Evolutionary conservation across 2,113 vertebrate genomes (phyloP).

Genomic region (Ammodytes dubius): DNA sequence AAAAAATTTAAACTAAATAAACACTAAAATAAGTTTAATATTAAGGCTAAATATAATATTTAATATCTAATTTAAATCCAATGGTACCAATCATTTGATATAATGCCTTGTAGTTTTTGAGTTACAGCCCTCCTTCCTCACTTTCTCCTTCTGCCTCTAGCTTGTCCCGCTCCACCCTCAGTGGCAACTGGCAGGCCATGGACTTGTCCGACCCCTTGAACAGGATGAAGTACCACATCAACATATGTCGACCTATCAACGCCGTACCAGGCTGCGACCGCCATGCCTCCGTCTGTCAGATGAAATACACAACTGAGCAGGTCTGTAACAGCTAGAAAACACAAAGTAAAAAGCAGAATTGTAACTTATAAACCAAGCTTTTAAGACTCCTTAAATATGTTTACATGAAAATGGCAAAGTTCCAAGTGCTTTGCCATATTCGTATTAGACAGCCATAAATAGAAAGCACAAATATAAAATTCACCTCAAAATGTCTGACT

Average conservation of each 20-base stretch:
- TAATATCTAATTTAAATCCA: too few relatives aligned
- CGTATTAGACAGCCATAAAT: too few relatives aligned
- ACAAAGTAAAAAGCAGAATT: background rate
- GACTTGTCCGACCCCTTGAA: slow-evolving; percentile 73
- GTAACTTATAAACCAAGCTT: background rate
- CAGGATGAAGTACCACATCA: slow-evolving; percentile 93
- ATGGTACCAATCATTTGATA: too few relatives aligned
- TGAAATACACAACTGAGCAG: slow-evolving; percentile 77
- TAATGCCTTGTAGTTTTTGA: too few relatives aligned
- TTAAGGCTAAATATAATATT: too few relatives aligned
- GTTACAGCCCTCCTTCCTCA: background rate
- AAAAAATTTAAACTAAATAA: too few relatives aligned
- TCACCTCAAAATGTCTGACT: too few relatives aligned
- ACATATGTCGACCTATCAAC: slow-evolving; percentile 90
- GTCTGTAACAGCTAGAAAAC: slow-evolving; percentile 48
- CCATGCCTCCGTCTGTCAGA: slow-evolving; percentile 90
- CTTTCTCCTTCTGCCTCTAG: slow-evolving; percentile 71
- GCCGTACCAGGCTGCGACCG: slow-evolving; percentile 89
- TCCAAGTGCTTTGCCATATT: too few relatives aligned
- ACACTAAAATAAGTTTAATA: too few relatives aligned
- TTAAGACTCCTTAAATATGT: background rate
- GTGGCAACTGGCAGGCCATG: slow-evolving; percentile 90
- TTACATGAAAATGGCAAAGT: background rate
- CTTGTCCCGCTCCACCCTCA: slow-evolving; percentile 84
- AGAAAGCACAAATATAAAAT: too few relatives aligned